Evolutionary conservation across 2,797 vertebrate species (phyloP).

Genomic region (Bovichtus variegatus): DNA sequence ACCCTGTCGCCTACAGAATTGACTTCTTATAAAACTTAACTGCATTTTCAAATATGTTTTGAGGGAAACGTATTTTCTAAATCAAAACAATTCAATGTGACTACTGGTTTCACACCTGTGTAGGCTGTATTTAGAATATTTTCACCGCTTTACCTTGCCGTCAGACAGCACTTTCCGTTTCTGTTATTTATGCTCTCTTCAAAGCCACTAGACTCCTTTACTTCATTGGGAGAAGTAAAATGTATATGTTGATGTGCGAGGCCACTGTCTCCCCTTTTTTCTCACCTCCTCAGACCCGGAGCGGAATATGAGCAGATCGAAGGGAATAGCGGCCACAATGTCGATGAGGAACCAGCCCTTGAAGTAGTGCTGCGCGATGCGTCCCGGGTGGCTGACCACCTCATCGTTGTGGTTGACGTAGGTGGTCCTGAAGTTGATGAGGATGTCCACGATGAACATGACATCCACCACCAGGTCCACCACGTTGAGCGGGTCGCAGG

Average conservation of each 20-base stretch:
- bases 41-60: too few species aligned
- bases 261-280: neutral
- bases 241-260: neutral
- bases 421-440: constrained; percentile 99
- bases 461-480: constrained; percentile 98
- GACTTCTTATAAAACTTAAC: too few species aligned
- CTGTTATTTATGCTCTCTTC: too few species aligned
- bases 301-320: constrained; percentile 97
- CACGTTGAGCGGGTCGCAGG: constrained; percentile 95
- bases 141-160: too few species aligned
- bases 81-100: too few species aligned
- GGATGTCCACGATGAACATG: constrained; percentile 98
- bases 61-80: too few species aligned
- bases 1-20: too few species aligned
- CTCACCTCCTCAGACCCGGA: constrained; percentile 95
- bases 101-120: too few species aligned
- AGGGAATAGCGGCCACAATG: constrained; percentile 98
- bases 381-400: constrained; percentile 96
- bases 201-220: too few species aligned
- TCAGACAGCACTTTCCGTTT: too few species aligned
- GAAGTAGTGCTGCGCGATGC: constrained; percentile 97
- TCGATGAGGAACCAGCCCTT: constrained; percentile 99
- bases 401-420: constrained; percentile 98
- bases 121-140: too few species aligned
- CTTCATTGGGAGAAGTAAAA: neutral